Evolutionary conservation across 2,113 vertebrate genomes (phyloP).

Genomic region (Heteronetta atricapilla): DNA sequence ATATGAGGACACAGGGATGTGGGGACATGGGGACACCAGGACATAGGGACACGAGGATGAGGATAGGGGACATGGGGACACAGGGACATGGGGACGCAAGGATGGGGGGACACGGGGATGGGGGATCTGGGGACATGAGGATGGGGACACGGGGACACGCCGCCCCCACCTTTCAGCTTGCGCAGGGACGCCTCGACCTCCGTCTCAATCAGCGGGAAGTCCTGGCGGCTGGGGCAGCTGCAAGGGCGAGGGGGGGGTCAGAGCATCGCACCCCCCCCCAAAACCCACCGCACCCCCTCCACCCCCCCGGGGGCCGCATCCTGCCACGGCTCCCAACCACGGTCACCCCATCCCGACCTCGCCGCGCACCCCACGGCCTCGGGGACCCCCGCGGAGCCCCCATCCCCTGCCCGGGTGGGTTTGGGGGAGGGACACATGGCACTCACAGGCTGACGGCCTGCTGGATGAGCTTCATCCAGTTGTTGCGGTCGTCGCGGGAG

Average conservation of each 20-base stretch:
- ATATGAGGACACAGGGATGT: too few relatives aligned
- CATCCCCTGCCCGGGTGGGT: too few relatives aligned
- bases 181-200: conserved; percentile 87
- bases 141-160: too few relatives aligned
- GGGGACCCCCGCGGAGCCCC: not conserved
- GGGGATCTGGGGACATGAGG: too few relatives aligned
- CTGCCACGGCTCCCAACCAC: not conserved
- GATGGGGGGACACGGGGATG: too few relatives aligned
- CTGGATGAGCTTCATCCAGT: conserved; percentile 89
- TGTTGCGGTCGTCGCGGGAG: conserved; percentile 85
- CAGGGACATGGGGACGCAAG: too few relatives aligned
- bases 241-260: not conserved
- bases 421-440: not conserved
- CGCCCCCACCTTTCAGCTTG: conserved; percentile 86
- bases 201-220: conserved; percentile 91
- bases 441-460: conserved; percentile 85
- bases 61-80: too few relatives aligned
- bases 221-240: conserved; percentile 88
- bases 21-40: too few relatives aligned
- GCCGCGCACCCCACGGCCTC: accelerated
- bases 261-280: not conserved
- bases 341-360: not conserved
- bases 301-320: not conserved
- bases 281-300: accelerated
- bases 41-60: too few relatives aligned